These are phyloP conservation scores for Lates japonicus DNA, from an alignment of 2,797 vertebrate genomes.

Conservation along the genomic window DNA sequence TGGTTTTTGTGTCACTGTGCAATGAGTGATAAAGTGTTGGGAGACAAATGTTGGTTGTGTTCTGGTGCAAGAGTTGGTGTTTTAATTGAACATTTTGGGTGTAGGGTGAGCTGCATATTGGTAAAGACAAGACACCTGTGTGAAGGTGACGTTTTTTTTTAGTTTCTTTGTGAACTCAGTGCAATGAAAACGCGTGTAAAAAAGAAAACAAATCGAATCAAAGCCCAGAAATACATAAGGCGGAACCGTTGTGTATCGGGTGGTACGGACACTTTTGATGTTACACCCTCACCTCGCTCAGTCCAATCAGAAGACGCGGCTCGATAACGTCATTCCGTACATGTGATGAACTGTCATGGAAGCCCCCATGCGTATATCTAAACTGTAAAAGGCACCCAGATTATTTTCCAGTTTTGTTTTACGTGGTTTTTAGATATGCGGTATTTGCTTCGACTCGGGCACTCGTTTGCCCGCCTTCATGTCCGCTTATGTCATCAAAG, in stretches of 20 bases:
- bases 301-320: conserved; percentile 73
- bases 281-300: not conserved
- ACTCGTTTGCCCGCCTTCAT: conserved; percentile 49
- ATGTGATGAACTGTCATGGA: conserved; percentile 76
- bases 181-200: too few relatives aligned
- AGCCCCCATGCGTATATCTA: conserved; percentile 41
- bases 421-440: conserved; percentile 54
- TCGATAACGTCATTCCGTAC: conserved; percentile 53
- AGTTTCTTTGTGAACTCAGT: too few relatives aligned
- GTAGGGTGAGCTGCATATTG: too few relatives aligned
- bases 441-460: conserved; percentile 58
- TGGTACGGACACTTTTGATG: conserved; percentile 8
- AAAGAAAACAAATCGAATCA: not conserved
- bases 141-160: too few relatives aligned
- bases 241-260: conserved; percentile 5
- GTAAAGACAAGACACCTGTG: too few relatives aligned
- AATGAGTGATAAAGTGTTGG: too few relatives aligned
- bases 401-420: not conserved
- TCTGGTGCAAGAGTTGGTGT: too few relatives aligned
- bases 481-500: conserved; percentile 79
- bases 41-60: too few relatives aligned
- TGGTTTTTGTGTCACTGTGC: too few relatives aligned
- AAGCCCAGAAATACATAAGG: not conserved
- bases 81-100: too few relatives aligned
- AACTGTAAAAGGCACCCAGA: conserved; percentile 21